Percentiles rank a stretch among this genome's conserved stretches.
These are phyloP conservation scores for Eunapius fragilis DNA, from an alignment of 37 sponge, comb jelly and placozoan genomes.

Conservation along the genomic window DNA sequence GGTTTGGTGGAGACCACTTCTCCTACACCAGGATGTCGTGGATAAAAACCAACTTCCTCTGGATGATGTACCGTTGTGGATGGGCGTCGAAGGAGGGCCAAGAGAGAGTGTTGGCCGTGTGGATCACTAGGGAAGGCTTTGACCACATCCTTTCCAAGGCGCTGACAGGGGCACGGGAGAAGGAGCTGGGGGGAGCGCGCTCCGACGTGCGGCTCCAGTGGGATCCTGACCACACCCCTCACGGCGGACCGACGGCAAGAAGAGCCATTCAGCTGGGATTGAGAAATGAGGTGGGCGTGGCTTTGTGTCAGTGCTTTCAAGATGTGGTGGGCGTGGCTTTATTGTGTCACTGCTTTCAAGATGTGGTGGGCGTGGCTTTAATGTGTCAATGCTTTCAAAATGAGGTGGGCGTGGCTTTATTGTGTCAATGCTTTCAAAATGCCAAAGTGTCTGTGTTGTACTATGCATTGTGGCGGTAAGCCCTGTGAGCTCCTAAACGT, in stretches of 20 bases:
- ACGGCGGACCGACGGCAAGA: slow-evolving; percentile 50
- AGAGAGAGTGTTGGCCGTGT: slow-evolving; percentile 71
- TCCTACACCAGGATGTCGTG: slow-evolving; percentile 82
- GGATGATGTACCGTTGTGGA: slow-evolving; percentile 86
- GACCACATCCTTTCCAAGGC: slow-evolving; percentile 68
- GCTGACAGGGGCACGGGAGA: slow-evolving; percentile 60
- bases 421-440: too few relatives aligned
- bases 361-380: too few relatives aligned
- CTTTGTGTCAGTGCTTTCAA: too few relatives aligned
- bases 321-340: too few relatives aligned
- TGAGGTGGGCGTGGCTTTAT: too few relatives aligned
- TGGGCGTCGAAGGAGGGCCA: slow-evolving; percentile 73
- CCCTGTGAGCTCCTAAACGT: too few relatives aligned
- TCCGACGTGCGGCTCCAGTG: slow-evolving; percentile 76
- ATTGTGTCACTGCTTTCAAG: too few relatives aligned
- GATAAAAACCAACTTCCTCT: slow-evolving; percentile 89
- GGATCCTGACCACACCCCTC: slow-evolving; percentile 82
- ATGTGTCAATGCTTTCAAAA: too few relatives aligned
- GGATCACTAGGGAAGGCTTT: slow-evolving; percentile 69
- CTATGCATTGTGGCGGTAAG: too few relatives aligned
- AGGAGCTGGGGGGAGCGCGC: slow-evolving; percentile 20
- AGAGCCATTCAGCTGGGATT: slow-evolving; percentile 81
- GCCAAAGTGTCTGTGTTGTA: too few relatives aligned
- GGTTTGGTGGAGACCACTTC: slow-evolving; percentile 78
- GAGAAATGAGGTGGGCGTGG: slow-evolving; percentile 59